phyloP scores from a whole-genome alignment of 2,888 invertebrate species.

The Archips crataeganus region DNA sequence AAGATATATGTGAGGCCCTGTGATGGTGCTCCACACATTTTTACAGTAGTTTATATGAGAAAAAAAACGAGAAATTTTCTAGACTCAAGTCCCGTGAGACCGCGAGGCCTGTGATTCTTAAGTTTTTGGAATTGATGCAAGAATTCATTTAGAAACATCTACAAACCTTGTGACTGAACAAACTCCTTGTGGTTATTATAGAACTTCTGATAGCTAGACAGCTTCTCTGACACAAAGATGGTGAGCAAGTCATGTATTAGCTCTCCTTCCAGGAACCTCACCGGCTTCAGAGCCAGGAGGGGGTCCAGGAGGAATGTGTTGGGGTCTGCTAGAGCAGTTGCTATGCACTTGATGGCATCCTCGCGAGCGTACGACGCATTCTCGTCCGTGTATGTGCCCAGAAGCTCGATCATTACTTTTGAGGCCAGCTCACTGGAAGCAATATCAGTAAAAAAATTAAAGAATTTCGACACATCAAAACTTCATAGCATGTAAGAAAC shows the following conservation, averaged over 20 bases:
- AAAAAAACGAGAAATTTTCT: too few relatives aligned
- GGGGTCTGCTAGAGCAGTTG: constrained; percentile 97
- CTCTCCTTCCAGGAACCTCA: constrained; percentile 97
- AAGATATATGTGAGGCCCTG: too few relatives aligned
- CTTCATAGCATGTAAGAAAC: too few relatives aligned
- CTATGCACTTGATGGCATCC: constrained; percentile 98
- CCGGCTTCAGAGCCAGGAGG: constrained; percentile 96
- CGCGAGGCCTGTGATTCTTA: too few relatives aligned
- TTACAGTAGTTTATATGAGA: too few relatives aligned
- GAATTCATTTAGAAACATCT: neutral
- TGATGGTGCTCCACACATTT: too few relatives aligned
- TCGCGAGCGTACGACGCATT: constrained; percentile 98
- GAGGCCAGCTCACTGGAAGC: constrained; percentile 93
- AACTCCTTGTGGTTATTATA: constrained; percentile 97
- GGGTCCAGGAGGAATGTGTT: constrained; percentile 98
- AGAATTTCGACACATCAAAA: too few relatives aligned
- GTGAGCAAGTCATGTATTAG: constrained; percentile 97
- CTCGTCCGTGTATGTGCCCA: constrained; percentile 98
- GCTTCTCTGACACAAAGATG: constrained; percentile 97
- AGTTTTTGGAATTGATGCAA: too few relatives aligned
- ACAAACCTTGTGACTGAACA: constrained; percentile 89
- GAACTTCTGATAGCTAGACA: constrained; percentile 96
- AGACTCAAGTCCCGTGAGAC: too few relatives aligned
- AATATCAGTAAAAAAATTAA: neutral
- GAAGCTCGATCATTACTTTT: constrained; percentile 98